phyloP scores from a whole-genome alignment of 1,140 invertebrate genomes.

The Heliconius eleuchia region DNA sequence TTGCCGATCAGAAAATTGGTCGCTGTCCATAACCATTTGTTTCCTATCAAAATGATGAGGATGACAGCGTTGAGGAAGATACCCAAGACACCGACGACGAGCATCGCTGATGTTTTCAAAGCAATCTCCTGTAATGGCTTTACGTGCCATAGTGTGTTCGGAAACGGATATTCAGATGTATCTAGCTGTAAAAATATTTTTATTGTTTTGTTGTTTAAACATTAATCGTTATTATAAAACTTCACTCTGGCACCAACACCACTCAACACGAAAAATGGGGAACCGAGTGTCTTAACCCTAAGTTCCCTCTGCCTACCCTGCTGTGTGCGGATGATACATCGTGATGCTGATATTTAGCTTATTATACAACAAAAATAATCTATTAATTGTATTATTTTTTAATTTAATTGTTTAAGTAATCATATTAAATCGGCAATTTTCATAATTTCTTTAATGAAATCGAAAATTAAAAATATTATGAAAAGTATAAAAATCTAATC shows the following conservation, averaged over 20 bases:
- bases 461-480: not conserved
- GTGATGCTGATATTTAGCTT: no score
- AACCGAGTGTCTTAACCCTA: no score
- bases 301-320: no score
- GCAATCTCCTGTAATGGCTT: slow-evolving; percentile 83
- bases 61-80: slow-evolving; percentile 88
- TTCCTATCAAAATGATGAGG: slow-evolving; percentile 85
- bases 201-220: no score
- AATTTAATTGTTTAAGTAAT: no score
- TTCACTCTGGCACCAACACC: no score
- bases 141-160: slow-evolving; percentile 84
- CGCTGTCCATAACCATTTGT: slow-evolving; percentile 86
- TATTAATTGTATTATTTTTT: no score
- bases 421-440: not conserved
- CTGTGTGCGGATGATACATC: no score
- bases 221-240: no score
- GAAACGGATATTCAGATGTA: slow-evolving; percentile 77
- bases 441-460: not conserved
- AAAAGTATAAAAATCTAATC: no score
- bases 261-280: no score
- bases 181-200: slow-evolving; percentile 56
- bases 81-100: slow-evolving; percentile 85
- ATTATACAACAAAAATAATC: no score
- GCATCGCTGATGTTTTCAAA: slow-evolving; percentile 83
- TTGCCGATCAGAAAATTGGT: slow-evolving; percentile 91